Evolutionary conservation across 2,797 vertebrate species (phyloP), one percentile per base, ranked within the genome.

Genomic region (Sparus aurata): DNA sequence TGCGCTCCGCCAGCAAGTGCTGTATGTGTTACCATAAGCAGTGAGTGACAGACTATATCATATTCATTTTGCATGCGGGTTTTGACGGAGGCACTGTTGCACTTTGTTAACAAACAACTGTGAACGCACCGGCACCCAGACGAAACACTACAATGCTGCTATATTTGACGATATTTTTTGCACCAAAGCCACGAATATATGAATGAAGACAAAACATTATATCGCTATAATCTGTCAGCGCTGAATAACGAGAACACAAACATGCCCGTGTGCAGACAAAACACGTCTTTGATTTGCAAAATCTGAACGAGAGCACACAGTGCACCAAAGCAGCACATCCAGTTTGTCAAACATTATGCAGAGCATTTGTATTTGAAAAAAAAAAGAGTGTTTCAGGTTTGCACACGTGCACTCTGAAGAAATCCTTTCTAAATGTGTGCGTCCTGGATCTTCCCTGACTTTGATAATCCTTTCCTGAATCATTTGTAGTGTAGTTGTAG

Each of bases 401-500:
- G 59, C 79, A 49, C 64, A 17, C n/a, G 49, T 85, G 67, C 70
- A 65, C 66, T 45, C 69, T 63, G 65, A 71, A 87, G 83, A 83
- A 89, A 82, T 87, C 74, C 62, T n/a, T 63, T 80, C 86, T 5
- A 72, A 85, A 74, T 68, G 69, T 52, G 0, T 46, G 57, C 54
- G 9, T 74, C 67, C 74, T 69, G 63, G 55, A 82, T 79, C 77
- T 20, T 53, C 43, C 67, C 69, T 62, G 81, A 80, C 69, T 86
- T 84, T 49, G 50, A 85, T 86, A 87, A 87, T 89, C 81, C 82
- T 66, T 85, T 78, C 72, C 25, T 81, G 59, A 77, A 84, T 84
- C 53, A 45, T 80, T 83, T 84, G 73, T 73, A 71, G 63, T 52
- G 54, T 61, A 72, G 80, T 77, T 67, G 84, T 77, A 64, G 63